Base-by-base conservation (phyloP, 2,113 vertebrate species). In the Glareola pratincola region DNA sequence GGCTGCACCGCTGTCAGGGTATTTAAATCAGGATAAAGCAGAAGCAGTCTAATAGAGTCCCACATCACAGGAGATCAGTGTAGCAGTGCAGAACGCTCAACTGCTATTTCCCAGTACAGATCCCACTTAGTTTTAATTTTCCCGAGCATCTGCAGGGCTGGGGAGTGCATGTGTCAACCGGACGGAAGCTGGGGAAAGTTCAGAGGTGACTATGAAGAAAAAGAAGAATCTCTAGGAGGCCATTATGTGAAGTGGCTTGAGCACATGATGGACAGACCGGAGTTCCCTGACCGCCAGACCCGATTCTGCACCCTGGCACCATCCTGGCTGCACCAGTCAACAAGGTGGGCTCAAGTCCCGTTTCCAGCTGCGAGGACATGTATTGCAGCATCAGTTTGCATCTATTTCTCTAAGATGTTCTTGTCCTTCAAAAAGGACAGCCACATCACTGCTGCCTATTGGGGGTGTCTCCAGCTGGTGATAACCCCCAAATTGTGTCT, bases 321-420 rank as follows among this genome's bases (percentile, higher is more conserved):
- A 10, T 64, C 37, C 62, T 71, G 69, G 34, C 17, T 73, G 39
- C n/a, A 59, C 10, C 57, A 84, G 9, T 27, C 29, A 36, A 13
- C 19, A 18, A 3, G 0, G 27, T 41, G 76, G 59, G 24, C 8
- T 62, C 0, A 0, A 91, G 36, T 19, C 12, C 11, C 41, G 74
- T 53, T 39, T 74, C 27, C 54, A 92, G 27, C 34, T 72, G 50
- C 20, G 56, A 69, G n/a, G 45, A 50, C 19, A 7, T 0, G 22
- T 13, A 21, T 14, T 22, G 3, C 34, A 69, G 39, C 54, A 78
- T 66, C 37, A 32, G 18, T 39, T 74, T 82, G 27, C 39, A 39
- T 23, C 62, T 39, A 2, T 43, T 22, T 15, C 0, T 4, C 18
- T 24, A 12, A 56, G 39, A 24, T 30, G 12, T 24, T 72, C 57